These are phyloP conservation scores for Hippopotamyrus pictus DNA, from an alignment of 2,797 vertebrate genomes.

Conservation along the genomic window DNA sequence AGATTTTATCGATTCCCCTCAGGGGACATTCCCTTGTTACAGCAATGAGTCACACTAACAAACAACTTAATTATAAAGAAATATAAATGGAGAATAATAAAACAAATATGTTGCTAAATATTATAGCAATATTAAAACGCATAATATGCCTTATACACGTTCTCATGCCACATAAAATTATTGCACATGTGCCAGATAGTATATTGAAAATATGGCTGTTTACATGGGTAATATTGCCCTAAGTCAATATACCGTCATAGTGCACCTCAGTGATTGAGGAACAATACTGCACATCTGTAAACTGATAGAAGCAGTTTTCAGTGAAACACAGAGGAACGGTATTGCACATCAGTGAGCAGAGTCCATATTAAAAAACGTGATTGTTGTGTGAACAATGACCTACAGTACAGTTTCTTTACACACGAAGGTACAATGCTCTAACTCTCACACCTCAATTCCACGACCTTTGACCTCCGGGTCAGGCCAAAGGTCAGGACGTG, in stretches of 20 bases:
- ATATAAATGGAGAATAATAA: background rate
- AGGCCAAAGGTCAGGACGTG: conserved; percentile 91
- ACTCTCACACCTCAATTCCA: background rate
- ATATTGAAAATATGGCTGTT: background rate
- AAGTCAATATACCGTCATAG: background rate
- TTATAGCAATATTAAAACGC: background rate
- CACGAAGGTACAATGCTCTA: background rate
- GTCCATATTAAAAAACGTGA: background rate
- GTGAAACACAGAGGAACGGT: background rate
- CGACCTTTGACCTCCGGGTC: conserved; percentile 11
- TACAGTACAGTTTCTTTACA: background rate
- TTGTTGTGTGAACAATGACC: background rate
- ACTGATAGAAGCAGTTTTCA: background rate
- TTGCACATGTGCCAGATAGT: background rate
- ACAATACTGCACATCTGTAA: background rate
- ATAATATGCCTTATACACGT: background rate
- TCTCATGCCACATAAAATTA: background rate
- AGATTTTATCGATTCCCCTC: background rate
- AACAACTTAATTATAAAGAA: background rate
- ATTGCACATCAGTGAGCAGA: background rate
- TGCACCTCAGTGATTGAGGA: background rate
- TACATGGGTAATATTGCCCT: background rate
- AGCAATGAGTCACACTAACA: background rate
- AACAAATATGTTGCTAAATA: background rate
- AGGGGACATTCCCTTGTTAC: background rate